Percentiles rank a stretch among this genome's conserved stretches.
Conservation (phyloP, 2,888 invertebrate genomes). For the Eledona agricola region DNA sequence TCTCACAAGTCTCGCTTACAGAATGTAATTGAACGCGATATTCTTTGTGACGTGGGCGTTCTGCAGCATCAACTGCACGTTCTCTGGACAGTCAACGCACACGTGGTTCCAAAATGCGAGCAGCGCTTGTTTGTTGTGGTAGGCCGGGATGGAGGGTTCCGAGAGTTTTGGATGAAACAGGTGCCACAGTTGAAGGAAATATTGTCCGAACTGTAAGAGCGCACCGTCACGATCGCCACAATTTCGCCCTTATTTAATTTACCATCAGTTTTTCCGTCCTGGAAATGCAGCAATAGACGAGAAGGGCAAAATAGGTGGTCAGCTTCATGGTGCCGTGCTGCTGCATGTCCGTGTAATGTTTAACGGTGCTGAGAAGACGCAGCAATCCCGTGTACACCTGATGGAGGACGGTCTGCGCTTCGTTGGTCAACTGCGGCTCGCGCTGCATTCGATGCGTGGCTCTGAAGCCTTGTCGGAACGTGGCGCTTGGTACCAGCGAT, state of each 20-base stretch:
- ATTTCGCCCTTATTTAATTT: conserved; percentile 49
- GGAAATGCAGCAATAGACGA: conserved; percentile 91
- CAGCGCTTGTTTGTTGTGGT: conserved; percentile 94
- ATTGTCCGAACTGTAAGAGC: conserved; percentile 83
- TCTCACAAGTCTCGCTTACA: conserved; percentile 82
- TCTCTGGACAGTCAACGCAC: conserved; percentile 91
- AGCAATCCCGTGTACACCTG: conserved; percentile 79
- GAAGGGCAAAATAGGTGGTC: conserved; percentile 90
- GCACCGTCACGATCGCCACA: background rate
- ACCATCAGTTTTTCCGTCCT: conserved; percentile 94
- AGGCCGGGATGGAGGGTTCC: conserved; percentile 93
- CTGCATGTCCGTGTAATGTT: conserved; percentile 86
- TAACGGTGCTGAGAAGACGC: conserved; percentile 80
- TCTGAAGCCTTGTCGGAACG: conserved; percentile 89
- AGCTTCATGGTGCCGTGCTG: conserved; percentile 91
- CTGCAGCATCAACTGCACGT: conserved; percentile 86
- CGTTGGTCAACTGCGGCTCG: conserved; percentile 65
- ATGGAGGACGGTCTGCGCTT: conserved; percentile 67
- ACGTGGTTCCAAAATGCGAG: conserved; percentile 95
- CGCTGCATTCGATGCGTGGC: conserved; percentile 65
- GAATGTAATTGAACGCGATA: conserved; percentile 95
- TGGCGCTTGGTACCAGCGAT: conserved; percentile 88
- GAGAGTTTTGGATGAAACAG: conserved; percentile 93
- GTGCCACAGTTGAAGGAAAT: conserved; percentile 91
- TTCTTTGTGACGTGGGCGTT: conserved; percentile 91